These are phyloP conservation scores for Sarotherodon lohbergeri DNA, from an alignment of 2,113 vertebrate species.

Conservation along the genomic window DNA sequence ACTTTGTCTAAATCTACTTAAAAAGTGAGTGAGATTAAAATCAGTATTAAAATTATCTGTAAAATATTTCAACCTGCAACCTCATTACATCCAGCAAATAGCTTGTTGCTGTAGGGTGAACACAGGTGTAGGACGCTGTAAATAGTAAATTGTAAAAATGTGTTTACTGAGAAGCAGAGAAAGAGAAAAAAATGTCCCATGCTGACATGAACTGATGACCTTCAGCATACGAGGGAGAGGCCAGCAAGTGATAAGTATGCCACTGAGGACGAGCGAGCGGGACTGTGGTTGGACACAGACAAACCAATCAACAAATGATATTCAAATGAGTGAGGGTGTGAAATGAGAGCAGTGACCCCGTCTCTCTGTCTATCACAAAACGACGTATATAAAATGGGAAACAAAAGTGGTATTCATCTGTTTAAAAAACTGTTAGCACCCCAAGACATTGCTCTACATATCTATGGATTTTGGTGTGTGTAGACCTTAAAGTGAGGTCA, in stretches of 20 bases:
- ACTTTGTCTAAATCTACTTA: neutral
- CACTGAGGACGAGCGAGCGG: neutral
- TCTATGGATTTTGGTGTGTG: neutral
- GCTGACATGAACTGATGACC: neutral
- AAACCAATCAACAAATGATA: neutral
- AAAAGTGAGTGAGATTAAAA: neutral
- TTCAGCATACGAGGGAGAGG: neutral
- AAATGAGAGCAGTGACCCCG: neutral
- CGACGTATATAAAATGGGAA: neutral
- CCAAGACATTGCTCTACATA: neutral
- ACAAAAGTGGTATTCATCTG: neutral
- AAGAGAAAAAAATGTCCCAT: neutral
- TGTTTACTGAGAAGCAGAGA: neutral
- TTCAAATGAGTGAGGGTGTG: neutral
- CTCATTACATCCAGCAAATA: neutral
- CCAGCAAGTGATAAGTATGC: neutral
- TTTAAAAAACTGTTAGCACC: neutral
- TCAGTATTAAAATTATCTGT: neutral
- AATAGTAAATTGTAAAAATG: neutral
- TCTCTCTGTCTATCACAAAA: neutral
- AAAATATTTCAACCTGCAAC: neutral
- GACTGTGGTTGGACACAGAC: neutral
- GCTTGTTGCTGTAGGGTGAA: neutral
- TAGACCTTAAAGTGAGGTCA: neutral
- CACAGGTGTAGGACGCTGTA: accelerated